These are phyloP conservation scores for Pyrgus malvae DNA, from an alignment of 2,888 invertebrate species.

Conservation along the genomic window DNA sequence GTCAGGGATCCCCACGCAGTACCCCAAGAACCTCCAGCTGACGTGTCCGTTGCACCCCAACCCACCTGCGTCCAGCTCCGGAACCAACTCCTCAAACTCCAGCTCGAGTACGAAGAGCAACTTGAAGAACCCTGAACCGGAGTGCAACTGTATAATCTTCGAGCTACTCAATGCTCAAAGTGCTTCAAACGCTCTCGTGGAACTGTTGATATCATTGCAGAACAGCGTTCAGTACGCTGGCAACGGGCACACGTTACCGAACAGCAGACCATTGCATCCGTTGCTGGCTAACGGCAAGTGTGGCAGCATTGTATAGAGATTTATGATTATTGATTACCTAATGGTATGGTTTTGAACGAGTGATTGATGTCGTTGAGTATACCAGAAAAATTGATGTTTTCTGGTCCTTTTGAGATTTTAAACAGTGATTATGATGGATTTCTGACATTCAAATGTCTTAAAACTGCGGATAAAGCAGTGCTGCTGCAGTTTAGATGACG, in stretches of 20 bases:
- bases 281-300: constrained; percentile 73
- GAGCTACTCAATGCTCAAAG: constrained; percentile 70
- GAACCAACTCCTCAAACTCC: constrained; percentile 39
- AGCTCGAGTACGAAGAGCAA: constrained; percentile 52
- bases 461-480: too few species aligned
- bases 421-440: too few species aligned
- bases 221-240: constrained; percentile 75
- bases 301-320: constrained; percentile 73
- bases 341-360: too few species aligned
- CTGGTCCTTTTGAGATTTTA: too few species aligned
- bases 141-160: constrained; percentile 74
- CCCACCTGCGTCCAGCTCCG: constrained; percentile 41
- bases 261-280: constrained; percentile 53
- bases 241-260: constrained; percentile 56
- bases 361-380: too few species aligned
- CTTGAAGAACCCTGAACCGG: constrained; percentile 62
- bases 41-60: constrained; percentile 68
- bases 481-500: too few species aligned
- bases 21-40: constrained; percentile 62
- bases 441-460: too few species aligned
- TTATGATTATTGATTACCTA: too few species aligned
- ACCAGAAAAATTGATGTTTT: too few species aligned
- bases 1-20: constrained; percentile 67
- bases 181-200: constrained; percentile 71
- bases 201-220: constrained; percentile 69